A percentile compares a stretch with the other conserved stretches of the same genome.
Evolutionary conservation across 2,113 vertebrate genomes (phyloP).

Genomic region (Thamnaconus septentrionalis): DNA sequence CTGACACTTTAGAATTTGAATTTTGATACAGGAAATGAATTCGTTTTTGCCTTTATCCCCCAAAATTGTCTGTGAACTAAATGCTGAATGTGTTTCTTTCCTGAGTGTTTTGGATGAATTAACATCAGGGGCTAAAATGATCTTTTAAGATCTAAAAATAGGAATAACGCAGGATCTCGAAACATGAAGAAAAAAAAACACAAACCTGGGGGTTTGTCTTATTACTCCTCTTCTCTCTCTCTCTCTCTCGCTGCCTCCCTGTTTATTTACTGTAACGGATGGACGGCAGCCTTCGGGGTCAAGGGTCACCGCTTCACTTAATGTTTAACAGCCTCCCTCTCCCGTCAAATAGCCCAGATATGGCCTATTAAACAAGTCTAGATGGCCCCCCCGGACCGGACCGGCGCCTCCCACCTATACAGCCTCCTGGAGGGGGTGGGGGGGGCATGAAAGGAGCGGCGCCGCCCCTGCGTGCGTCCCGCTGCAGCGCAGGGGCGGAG

Average conservation of each 20-base stretch:
- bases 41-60: too few species aligned
- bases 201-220: background rate
- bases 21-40: background rate
- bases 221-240: background rate
- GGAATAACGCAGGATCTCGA: too few species aligned
- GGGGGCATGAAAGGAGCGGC: slow-evolving; percentile 26
- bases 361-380: slow-evolving; percentile 70
- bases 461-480: slow-evolving; percentile 49
- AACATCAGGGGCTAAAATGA: too few species aligned
- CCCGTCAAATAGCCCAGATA: slow-evolving; percentile 67
- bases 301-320: slow-evolving; percentile 63
- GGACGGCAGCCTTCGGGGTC: slow-evolving; percentile 54
- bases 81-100: too few species aligned
- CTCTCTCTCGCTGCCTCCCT: slow-evolving; percentile 4
- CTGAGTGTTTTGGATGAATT: too few species aligned
- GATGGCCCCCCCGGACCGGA: slow-evolving; percentile 51
- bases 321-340: slow-evolving; percentile 69
- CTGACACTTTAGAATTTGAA: too few species aligned
- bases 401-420: slow-evolving; percentile 51
- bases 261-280: slow-evolving; percentile 60
- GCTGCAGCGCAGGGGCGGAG: slow-evolving; percentile 47
- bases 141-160: too few species aligned
- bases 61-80: too few species aligned
- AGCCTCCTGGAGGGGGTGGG: slow-evolving; percentile 26
- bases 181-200: too few species aligned